Conservation (phyloP, 2,113 vertebrate genomes). For the Orycteropus afer region DNA sequence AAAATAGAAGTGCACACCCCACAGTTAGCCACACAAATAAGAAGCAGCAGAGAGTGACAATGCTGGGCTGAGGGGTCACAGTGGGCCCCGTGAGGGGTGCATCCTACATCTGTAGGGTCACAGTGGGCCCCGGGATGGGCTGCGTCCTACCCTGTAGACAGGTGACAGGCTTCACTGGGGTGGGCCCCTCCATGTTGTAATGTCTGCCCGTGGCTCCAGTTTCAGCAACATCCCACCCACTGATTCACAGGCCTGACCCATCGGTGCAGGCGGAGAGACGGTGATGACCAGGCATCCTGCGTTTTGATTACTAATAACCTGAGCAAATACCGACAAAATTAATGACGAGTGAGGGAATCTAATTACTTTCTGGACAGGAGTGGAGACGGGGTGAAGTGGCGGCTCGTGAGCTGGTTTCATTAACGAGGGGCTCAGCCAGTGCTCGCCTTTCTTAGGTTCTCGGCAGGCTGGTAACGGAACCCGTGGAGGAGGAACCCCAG, state of each 20-base stretch:
- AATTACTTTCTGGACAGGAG: background rate
- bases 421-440: background rate
- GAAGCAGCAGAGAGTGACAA: rapidly evolving
- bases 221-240: rapidly evolving
- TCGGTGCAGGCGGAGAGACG: rapidly evolving
- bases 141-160: too few species aligned
- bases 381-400: rapidly evolving
- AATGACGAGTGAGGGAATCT: background rate
- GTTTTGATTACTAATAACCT: background rate
- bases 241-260: rapidly evolving
- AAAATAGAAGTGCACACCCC: background rate
- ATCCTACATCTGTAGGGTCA: too few species aligned
- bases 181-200: rapidly evolving
- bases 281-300: background rate
- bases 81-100: rapidly evolving
- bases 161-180: too few species aligned
- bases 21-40: rapidly evolving
- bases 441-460: slow-evolving; percentile 37
- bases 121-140: too few species aligned
- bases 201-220: rapidly evolving
- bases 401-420: background rate
- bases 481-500: slow-evolving; percentile 63
- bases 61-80: rapidly evolving
- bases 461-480: slow-evolving; percentile 49
- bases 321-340: background rate